Evolutionary conservation across 30 jellyfish, hydroid and myxozoan species (phyloP).

Genomic region (Aurelia aurita): DNA sequence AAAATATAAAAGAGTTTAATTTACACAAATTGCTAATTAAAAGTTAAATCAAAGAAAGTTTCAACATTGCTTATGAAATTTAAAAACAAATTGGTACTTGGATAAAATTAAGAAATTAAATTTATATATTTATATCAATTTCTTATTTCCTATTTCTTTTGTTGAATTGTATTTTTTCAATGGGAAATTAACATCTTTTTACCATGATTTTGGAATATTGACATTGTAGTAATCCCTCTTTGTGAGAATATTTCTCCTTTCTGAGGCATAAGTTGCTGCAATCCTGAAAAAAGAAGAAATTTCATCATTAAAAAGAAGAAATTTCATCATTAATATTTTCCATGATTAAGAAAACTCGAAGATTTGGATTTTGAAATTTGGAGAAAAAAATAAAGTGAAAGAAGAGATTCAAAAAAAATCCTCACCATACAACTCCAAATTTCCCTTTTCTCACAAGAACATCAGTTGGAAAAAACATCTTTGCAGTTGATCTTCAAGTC

Average conservation of each 20-base stretch:
- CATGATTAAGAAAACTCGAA: too few species aligned
- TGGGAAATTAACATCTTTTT: not conserved
- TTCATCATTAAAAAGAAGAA: too few species aligned
- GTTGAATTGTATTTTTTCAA: not conserved
- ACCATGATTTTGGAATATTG: constrained; percentile 57
- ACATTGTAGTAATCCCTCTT: constrained; percentile 55
- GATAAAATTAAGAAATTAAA: too few species aligned
- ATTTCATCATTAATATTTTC: too few species aligned
- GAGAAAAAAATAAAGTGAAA: not conserved
- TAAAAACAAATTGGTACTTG: too few species aligned
- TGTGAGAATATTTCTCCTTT: constrained; percentile 16
- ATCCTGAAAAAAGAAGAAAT: constrained; percentile 24
- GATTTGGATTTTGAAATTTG: not conserved
- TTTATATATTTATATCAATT: too few species aligned
- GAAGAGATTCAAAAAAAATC: not conserved
- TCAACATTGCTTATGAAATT: too few species aligned
- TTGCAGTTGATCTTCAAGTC: not conserved
- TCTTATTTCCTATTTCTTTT: too few species aligned
- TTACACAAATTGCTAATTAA: too few species aligned
- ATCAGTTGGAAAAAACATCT: constrained; percentile 67
- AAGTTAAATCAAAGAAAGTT: too few species aligned
- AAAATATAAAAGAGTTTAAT: not conserved
- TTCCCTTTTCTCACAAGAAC: constrained; percentile 63
- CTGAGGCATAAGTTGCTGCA: constrained; percentile 52
- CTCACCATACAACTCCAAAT: constrained; percentile 63